Percentiles rank a stretch among this genome's conserved stretches.
These are phyloP conservation scores for Drosophila biarmipes DNA, from an alignment of 1,140 invertebrate genomes.

Conservation along the genomic window DNA sequence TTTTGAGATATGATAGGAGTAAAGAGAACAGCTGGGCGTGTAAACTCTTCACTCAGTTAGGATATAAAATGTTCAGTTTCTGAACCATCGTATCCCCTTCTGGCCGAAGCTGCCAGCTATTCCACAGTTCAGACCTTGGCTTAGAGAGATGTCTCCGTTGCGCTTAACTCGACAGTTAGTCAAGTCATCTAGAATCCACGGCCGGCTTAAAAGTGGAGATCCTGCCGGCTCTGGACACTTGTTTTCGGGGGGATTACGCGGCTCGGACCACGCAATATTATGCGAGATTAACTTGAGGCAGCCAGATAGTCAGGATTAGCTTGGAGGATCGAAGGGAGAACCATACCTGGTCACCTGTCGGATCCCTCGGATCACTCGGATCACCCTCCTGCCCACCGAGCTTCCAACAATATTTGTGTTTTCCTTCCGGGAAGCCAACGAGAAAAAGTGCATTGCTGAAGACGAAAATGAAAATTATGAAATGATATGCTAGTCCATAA, in stretches of 20 bases:
- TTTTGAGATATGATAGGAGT: no score
- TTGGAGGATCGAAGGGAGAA: neutral
- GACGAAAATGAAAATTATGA: slow-evolving; percentile 44
- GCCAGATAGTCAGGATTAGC: slow-evolving; percentile 45
- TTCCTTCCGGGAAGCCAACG: slow-evolving; percentile 36
- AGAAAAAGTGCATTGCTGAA: neutral
- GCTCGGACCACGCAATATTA: slow-evolving; percentile 31
- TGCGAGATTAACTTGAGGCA: slow-evolving; percentile 50
- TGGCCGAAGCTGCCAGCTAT: neutral
- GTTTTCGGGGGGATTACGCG: slow-evolving; percentile 12
- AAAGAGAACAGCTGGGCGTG: no score
- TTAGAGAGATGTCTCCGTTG: neutral
- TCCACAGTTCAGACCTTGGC: neutral
- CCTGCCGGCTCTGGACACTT: slow-evolving; percentile 9
- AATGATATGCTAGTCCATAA: slow-evolving; percentile 14
- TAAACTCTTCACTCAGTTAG: neutral
- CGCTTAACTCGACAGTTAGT: slow-evolving; percentile 12
- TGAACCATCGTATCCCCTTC: neutral
- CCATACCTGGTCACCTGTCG: slow-evolving; percentile 34
- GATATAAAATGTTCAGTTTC: no score
- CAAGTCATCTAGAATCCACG: slow-evolving; percentile 11
- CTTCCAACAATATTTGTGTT: slow-evolving; percentile 60
- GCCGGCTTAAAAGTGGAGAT: slow-evolving; percentile 14
- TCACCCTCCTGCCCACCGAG: slow-evolving; percentile 11
- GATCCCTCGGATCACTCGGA: neutral